Evolutionary conservation across 2,113 vertebrate genomes (phyloP).

Genomic region (Rhabdomys dilectus): DNA sequence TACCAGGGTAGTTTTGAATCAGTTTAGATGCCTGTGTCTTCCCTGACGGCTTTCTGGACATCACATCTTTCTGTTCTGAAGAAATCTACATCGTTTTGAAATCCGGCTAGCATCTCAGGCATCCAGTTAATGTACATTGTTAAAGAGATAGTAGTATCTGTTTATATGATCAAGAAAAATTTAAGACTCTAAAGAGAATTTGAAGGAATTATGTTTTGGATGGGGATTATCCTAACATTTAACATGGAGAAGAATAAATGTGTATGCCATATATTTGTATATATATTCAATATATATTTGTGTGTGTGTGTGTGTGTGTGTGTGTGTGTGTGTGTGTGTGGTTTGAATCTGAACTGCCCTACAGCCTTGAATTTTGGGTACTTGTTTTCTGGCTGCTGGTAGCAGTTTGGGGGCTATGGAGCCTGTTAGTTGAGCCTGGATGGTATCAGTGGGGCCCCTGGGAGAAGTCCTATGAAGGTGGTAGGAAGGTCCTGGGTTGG

Average conservation of each 20-base stretch:
- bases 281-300: neutral
- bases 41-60: neutral
- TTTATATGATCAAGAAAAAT: slow-evolving; percentile 57
- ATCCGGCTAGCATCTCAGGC: slow-evolving; percentile 8
- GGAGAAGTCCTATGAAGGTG: neutral
- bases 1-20: neutral
- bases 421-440: too few relatives aligned
- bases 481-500: neutral
- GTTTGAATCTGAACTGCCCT: neutral
- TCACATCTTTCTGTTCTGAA: neutral
- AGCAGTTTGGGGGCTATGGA: neutral
- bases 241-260: neutral
- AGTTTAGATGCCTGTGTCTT: neutral
- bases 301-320: neutral
- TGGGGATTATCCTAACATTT: slow-evolving; percentile 49
- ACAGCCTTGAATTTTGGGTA: neutral
- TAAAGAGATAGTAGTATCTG: neutral
- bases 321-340: neutral
- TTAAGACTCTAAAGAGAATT: slow-evolving; percentile 70
- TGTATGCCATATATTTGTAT: neutral
- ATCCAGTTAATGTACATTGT: slow-evolving; percentile 55
- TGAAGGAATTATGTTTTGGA: slow-evolving; percentile 64
- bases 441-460: too few relatives aligned
- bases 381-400: neutral
- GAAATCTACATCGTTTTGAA: slow-evolving; percentile 52